Percentiles rank a stretch among this genome's conserved stretches.
phyloP scores from a whole-genome alignment of 2,888 invertebrate species.

The Trissonchulus latispiculum region DNA sequence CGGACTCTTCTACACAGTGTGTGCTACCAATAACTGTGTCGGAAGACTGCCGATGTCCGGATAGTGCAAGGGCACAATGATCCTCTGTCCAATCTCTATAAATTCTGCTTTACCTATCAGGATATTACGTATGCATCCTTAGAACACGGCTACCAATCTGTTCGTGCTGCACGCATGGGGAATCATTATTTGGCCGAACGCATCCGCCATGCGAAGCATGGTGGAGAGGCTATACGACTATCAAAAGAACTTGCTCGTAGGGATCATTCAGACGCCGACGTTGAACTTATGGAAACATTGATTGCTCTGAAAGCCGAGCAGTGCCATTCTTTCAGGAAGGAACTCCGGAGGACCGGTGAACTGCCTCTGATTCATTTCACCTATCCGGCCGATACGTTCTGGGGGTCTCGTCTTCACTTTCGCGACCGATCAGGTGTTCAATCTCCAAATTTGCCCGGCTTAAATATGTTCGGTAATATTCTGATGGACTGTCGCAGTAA shows the following conservation, averaged over 20 bases:
- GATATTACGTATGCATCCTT: not conserved
- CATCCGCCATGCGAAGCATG: not conserved
- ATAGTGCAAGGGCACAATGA: not conserved
- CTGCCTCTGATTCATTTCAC: not conserved
- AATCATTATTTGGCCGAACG: not conserved
- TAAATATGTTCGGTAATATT: not conserved
- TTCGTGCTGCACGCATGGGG: not conserved
- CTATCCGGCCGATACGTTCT: not conserved
- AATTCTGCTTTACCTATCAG: not conserved
- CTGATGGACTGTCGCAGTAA: not conserved
- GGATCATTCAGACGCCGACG: not conserved
- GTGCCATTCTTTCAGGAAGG: not conserved
- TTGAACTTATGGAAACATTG: not conserved
- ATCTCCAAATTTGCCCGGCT: not conserved
- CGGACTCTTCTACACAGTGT: too few species aligned
- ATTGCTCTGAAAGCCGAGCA: not conserved
- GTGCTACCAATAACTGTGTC: too few species aligned
- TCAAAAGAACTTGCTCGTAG: not conserved
- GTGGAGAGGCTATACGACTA: not conserved
- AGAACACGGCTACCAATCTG: not conserved
- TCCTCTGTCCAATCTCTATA: not conserved
- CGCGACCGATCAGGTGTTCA: not conserved
- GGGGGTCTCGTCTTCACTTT: not conserved
- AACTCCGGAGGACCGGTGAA: not conserved
- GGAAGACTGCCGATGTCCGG: too few species aligned